Base-by-base conservation (phyloP, 1,140 invertebrate species). In the Potamilus streckersoni region DNA sequence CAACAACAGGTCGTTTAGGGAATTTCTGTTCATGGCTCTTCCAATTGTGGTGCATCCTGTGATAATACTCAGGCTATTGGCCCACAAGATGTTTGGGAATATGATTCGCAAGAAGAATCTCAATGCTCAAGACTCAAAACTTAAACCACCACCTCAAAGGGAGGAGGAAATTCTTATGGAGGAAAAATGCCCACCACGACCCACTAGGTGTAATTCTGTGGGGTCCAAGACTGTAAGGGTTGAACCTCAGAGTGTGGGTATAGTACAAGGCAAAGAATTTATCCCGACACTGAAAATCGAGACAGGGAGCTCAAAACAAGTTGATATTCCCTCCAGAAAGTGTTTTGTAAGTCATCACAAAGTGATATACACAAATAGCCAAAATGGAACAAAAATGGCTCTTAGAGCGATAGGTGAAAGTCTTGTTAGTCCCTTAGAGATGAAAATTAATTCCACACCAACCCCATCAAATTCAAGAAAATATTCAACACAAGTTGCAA, bases 31-130 rank as follows among this genome's bases (percentile, higher is more conserved):
- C 23, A 81, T 85, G 63, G 85, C 85, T n/a, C 73, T 93, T 62
- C 92, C 93, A 2, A 88, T 91, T 72, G 85, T 93, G 19, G 87
- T 93, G 55, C 92, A 92, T 81, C 93, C 93, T 0, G 86, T 93
- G 11, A 92, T 93, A 19, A 87, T 93, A 15, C 83, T 93, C 17
- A 87, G 93, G 15, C 87, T 93, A 8, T 87, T 93, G 27, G 90
- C 92, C 65, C 93, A 93, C 83, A 90, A 92, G 65, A 87, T 93
- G 23, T 91, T 91, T 80, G 86, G 88, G 16, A 86, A 86, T 68
- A 87, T 88, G 86, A 86, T 88, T 8, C 80, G 86, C 20, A 69
- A 86, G 20, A 88, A 88, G 74, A 83, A 80, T 12, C 70, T 82
- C 15, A 78, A 83, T 63, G 78, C 72, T n/a, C 69, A 73, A 59